Percentiles rank a stretch among this genome's conserved stretches.
Evolutionary conservation across 2,797 vertebrate species (phyloP).

Genomic region (Gadopsis bispinosus): DNA sequence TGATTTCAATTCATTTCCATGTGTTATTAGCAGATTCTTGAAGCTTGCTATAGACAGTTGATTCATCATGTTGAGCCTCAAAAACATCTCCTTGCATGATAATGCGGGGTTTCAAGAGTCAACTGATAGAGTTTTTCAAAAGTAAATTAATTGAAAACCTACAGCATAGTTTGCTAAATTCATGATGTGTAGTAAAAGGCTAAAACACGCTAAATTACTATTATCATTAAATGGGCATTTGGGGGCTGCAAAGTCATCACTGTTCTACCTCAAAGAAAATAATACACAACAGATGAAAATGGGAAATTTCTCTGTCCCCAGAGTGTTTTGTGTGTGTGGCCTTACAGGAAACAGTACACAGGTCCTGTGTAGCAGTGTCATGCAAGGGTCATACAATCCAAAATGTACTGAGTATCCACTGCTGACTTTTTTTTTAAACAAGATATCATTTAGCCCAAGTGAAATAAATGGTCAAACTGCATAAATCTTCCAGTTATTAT

Average conservation of each 20-base stretch:
- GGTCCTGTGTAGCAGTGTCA: slow-evolving; percentile 37
- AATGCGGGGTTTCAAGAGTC: background rate
- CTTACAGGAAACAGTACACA: slow-evolving; percentile 43
- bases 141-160: slow-evolving; percentile 1
- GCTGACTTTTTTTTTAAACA: slow-evolving; percentile 1
- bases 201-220: slow-evolving; percentile 15
- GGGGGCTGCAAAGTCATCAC: background rate
- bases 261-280: slow-evolving; percentile 28
- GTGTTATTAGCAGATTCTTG: background rate
- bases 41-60: background rate
- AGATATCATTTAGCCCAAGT: background rate
- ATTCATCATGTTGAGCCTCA: background rate
- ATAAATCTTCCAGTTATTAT: slow-evolving; percentile 9
- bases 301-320: slow-evolving; percentile 22
- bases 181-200: slow-evolving; percentile 1
- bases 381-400: slow-evolving; percentile 33
- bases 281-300: slow-evolving; percentile 32
- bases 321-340: slow-evolving; percentile 62
- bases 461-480: slow-evolving; percentile 2
- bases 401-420: slow-evolving; percentile 3
- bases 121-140: background rate
- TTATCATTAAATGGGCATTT: background rate
- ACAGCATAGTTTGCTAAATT: background rate
- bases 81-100: background rate
- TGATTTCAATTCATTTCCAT: background rate